Conservation (phyloP, 2,113 vertebrate genomes). For the Boleophthalmus pectinirostris region DNA sequence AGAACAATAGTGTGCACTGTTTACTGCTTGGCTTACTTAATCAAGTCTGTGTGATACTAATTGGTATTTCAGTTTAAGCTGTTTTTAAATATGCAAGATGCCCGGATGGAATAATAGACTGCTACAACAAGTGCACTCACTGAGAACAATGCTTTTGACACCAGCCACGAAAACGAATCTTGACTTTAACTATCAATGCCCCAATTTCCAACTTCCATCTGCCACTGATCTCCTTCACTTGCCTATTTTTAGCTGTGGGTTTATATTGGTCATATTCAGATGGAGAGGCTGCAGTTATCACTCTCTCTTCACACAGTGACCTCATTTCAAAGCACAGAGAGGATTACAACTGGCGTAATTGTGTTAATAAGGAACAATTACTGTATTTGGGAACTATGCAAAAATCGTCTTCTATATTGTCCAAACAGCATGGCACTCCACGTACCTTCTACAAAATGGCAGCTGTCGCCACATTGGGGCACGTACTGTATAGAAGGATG, state of each 20-base stretch:
- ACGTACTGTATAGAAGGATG: slow-evolving; percentile 47
- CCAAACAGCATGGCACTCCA: slow-evolving; percentile 14
- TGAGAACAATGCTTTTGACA: slow-evolving; percentile 69
- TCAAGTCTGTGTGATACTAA: slow-evolving; percentile 73
- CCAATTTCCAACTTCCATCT: slow-evolving; percentile 12
- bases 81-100: slow-evolving; percentile 84
- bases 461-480: slow-evolving; percentile 65
- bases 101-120: slow-evolving; percentile 61
- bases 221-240: slow-evolving; percentile 8
- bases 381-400: neutral
- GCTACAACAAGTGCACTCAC: slow-evolving; percentile 46
- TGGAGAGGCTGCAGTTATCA: neutral
- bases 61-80: slow-evolving; percentile 85
- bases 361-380: slow-evolving; percentile 1
- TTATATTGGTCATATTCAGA: slow-evolving; percentile 10
- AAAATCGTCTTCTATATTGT: slow-evolving; percentile 1
- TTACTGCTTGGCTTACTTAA: slow-evolving; percentile 69
- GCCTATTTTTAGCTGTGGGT: slow-evolving; percentile 7
- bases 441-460: slow-evolving; percentile 69
- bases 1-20: slow-evolving; percentile 74
- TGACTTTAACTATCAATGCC: slow-evolving; percentile 28
- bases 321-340: slow-evolving; percentile 1
- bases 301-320: slow-evolving; percentile 9
- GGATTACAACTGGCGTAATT: slow-evolving; percentile 1
- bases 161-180: slow-evolving; percentile 45